Percentiles rank a stretch among this genome's conserved stretches.
These are phyloP conservation scores for Trilocha varians DNA, from an alignment of 2,888 invertebrate species.

Conservation along the genomic window DNA sequence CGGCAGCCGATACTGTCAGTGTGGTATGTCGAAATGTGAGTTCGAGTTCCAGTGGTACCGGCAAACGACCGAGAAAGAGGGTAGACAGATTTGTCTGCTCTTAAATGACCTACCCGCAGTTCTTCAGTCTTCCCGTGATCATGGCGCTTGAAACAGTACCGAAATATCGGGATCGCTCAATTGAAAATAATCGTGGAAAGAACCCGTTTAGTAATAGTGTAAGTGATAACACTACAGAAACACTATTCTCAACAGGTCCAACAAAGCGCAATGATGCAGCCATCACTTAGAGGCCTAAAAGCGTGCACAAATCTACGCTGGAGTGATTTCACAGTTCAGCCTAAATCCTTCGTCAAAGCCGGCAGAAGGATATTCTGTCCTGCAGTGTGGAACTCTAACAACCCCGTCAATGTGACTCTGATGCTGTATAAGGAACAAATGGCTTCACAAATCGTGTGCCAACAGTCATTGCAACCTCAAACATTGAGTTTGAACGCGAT, in stretches of 20 bases:
- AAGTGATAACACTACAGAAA: no score
- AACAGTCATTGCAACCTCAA: conserved; percentile 74
- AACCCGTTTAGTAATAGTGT: no score
- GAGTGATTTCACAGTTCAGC: conserved; percentile 79
- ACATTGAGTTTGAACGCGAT: conserved; percentile 80
- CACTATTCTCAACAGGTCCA: conserved; percentile 69
- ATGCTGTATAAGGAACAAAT: conserved; percentile 77
- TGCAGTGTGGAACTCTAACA: conserved; percentile 79
- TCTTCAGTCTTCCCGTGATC: no score
- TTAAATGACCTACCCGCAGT: no score
- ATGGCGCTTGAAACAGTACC: no score
- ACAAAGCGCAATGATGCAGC: conserved; percentile 79
- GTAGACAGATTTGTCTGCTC: no score
- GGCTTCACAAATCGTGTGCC: conserved; percentile 76
- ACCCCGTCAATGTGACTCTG: conserved; percentile 78
- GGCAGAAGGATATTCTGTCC: conserved; percentile 84
- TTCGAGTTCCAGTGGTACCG: no score
- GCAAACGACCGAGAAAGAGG: no score
- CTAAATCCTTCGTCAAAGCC: conserved; percentile 69
- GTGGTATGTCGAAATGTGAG: no score
- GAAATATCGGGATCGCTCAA: no score
- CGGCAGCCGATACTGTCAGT: no score
- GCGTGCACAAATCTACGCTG: conserved; percentile 81
- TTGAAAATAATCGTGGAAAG: no score
- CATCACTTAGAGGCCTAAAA: conserved; percentile 80